Conservation (phyloP, 2,888 invertebrate genomes). For the Kryphioiulus occultus region DNA sequence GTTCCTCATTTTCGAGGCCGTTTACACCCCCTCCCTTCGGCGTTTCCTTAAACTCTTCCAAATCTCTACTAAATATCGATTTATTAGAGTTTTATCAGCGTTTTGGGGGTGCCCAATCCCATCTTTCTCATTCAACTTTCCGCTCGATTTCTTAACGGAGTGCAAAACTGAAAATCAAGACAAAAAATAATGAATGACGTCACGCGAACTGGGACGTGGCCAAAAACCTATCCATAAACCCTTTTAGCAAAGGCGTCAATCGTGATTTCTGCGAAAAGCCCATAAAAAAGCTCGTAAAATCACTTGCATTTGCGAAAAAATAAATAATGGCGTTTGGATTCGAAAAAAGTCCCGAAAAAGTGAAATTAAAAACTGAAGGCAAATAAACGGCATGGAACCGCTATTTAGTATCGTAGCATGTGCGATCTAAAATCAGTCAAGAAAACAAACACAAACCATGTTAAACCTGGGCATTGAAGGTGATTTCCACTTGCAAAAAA, state of each 20-base stretch:
- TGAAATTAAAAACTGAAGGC: neutral
- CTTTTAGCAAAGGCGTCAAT: neutral
- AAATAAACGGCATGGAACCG: neutral
- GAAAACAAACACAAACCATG: neutral
- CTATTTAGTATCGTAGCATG: neutral
- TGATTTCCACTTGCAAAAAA: neutral
- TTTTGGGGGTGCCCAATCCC: neutral
- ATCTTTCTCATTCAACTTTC: slow-evolving; percentile 35
- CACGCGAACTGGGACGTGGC: neutral
- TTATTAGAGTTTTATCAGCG: slow-evolving; percentile 3
- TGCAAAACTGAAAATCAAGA: neutral
- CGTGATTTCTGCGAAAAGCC: neutral
- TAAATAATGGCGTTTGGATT: neutral
- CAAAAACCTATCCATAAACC: neutral
- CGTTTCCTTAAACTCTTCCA: neutral
- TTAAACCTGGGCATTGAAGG: neutral
- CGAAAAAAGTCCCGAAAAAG: neutral
- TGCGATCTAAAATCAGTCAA: neutral
- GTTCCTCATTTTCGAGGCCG: slow-evolving; percentile 14
- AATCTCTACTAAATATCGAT: slow-evolving; percentile 26
- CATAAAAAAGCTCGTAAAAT: neutral
- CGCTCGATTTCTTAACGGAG: slow-evolving; percentile 26
- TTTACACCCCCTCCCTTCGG: neutral
- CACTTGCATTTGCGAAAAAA: neutral
- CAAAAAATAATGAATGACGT: neutral